Evolutionary conservation across 2,113 vertebrate species (phyloP).

Genomic region (Anolis carolinensis): DNA sequence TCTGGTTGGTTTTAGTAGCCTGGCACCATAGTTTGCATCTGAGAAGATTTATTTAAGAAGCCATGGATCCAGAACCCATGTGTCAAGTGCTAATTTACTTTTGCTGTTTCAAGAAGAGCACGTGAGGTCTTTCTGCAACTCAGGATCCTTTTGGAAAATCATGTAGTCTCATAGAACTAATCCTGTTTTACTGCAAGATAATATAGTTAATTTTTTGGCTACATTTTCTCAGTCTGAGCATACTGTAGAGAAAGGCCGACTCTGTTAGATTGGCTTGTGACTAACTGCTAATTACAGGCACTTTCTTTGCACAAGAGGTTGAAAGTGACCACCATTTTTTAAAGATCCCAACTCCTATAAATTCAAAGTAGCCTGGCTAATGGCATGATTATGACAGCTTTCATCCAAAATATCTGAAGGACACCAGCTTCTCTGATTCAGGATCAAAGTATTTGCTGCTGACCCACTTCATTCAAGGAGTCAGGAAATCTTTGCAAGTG

Average conservation of each 20-base stretch:
- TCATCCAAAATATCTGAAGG: too few relatives aligned
- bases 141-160: background rate
- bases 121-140: background rate
- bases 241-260: background rate
- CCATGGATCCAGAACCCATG: background rate
- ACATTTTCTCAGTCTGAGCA: background rate
- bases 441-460: background rate
- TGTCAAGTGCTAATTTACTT: background rate
- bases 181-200: background rate
- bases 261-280: too few relatives aligned
- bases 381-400: too few relatives aligned
- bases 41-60: background rate
- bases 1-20: background rate
- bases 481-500: background rate
- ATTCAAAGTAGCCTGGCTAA: too few relatives aligned
- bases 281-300: background rate
- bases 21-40: background rate
- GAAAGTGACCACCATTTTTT: background rate
- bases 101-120: background rate
- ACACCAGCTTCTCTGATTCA: too few relatives aligned
- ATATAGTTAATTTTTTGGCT: background rate
- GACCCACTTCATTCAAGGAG: background rate
- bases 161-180: background rate
- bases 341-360: too few relatives aligned
- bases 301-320: too few relatives aligned